Base-by-base conservation (phyloP, 2,888 invertebrate genomes). In the Stenchaetothrips biformis region DNA sequence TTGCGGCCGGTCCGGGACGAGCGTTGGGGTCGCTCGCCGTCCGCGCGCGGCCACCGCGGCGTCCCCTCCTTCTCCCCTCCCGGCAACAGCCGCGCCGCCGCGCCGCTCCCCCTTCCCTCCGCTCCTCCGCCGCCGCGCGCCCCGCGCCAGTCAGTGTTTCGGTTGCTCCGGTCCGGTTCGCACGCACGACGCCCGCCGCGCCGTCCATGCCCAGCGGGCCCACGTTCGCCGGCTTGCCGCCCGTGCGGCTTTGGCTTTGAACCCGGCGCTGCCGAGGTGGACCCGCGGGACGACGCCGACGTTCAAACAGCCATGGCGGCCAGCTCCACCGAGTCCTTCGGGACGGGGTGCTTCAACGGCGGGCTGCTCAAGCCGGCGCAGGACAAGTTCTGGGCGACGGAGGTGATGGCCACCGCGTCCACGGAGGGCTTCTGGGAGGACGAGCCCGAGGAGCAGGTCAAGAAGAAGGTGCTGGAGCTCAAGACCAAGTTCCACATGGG, bases 401-500 rank as follows among this genome's bases (percentile, higher is more conserved):
- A 83, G 49, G 85, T 86, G 80, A 84, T 86, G 81, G 86, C 86
- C 47, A 85, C 86, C n/a, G 85, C 86, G 21, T 85, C 85, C 47
- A 86, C 86, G 21, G 85, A 85, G 79, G 84, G 84, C 48, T 86
- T 86, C 82, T 86, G 85, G 85, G 86, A 85, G 48, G 86, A 86
- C 81, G 86, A 85, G 79, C 84, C 84, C 16, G 85, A 84, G 82
- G 85, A 85, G 82, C 85, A 84, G n/a, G 82, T 85, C 7, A 86
- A 86, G 83, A 85, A 86, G 82, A 84, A 85, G 79, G 85, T 86
- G 37, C 85, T 86, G 80, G 85, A 85, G 79, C 83, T 86, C 74
- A 86, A 86, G 81, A 83, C 85, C 67, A 85, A 86, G 82, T 87
- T 87, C 82, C 87, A 87, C 83, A 85, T 84, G 81, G 87, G 87